Evolutionary conservation across 2,113 vertebrate genomes (phyloP).

Genomic region (Callocephalon fimbriatum): DNA sequence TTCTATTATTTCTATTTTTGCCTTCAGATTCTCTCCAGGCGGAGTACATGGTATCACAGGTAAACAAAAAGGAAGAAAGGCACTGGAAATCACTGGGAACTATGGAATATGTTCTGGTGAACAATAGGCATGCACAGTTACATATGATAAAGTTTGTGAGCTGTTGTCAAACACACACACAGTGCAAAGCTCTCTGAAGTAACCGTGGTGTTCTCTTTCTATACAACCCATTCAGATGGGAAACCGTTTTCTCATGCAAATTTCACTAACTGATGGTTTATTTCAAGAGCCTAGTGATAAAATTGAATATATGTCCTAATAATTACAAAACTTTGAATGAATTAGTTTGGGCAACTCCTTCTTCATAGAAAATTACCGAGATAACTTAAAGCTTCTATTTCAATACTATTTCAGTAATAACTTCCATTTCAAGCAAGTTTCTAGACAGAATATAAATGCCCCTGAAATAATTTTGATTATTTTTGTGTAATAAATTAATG

Average conservation of each 20-base stretch:
- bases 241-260: neutral
- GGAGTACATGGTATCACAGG: neutral
- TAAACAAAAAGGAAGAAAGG: neutral
- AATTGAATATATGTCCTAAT: neutral
- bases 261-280: neutral
- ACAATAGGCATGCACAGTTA: neutral
- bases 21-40: neutral
- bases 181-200: neutral
- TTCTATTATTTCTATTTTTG: neutral
- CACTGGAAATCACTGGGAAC: neutral
- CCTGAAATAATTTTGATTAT: neutral
- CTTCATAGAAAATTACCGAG: neutral
- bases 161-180: neutral
- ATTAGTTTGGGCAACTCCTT: neutral
- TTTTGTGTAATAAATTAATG: neutral
- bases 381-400: neutral
- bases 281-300: neutral
- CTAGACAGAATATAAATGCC: neutral
- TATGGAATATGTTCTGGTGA: neutral
- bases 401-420: neutral
- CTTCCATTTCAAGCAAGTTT: neutral
- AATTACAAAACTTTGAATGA: neutral
- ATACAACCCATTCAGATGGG: fast-evolving
- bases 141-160: neutral
- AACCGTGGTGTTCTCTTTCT: fast-evolving